Evolutionary conservation across 1,140 invertebrate genomes (phyloP), one percentile per base, ranked within the genome.

Genomic region (Chymomyza costata): DNA sequence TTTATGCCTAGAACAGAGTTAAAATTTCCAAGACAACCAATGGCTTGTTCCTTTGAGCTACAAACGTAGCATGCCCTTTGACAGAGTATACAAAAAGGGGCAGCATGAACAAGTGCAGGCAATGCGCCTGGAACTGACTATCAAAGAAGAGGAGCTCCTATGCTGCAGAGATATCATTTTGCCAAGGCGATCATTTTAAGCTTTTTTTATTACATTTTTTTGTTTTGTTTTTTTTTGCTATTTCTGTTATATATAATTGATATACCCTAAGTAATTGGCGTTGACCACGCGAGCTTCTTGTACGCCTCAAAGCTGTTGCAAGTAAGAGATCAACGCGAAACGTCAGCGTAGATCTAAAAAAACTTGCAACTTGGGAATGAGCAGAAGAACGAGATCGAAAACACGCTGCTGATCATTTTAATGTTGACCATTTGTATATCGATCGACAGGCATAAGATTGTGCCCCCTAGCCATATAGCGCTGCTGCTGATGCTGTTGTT

Each of bases 231-330:
- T n/a, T n/a, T n/a, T 28, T 28, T 28, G 25, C 25, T 28, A 28
- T 28, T 28, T 28, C 66, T 37, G 69, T 67, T 65, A 78, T 64
- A n/a, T n/a, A 80, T 78, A 78, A 78, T 78, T 73, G 73, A 80
- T 78, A 78, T 68, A 68, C 73, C 73, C 67, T 78, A 78, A 78
- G 73, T 78, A 78, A 78, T 78, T 78, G 73, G 67, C 60, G 74
- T 67, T 80, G 73, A 78, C 73, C 73, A 78, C 73, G 73, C 67
- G 73, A 78, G 64, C 73, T 66, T 55, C 51, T 31, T 65, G 35
- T 31, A 32, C 30, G 38, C 19, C n/a, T 3, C n/a, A 5, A 14
- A 25, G 46, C 19, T 31, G 52, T 21, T 41, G 62, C 70, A 63
- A 76, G 70, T 76, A 73, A 76, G 70, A 76, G 70, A 76, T 76